Base-by-base conservation (phyloP, 2,888 invertebrate species). In the Heliconius sara region DNA sequence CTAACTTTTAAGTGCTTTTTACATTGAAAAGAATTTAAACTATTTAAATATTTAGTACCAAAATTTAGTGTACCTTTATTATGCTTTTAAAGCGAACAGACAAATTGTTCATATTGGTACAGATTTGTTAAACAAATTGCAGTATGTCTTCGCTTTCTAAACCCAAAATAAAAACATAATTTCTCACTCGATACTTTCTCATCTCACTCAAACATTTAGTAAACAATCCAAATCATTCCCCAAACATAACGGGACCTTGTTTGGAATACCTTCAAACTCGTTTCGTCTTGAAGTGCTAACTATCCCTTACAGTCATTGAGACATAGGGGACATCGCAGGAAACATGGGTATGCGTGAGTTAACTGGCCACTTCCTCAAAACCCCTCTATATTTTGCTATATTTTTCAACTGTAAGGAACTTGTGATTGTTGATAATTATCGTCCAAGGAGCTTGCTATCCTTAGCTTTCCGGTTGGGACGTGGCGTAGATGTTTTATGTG, bases 291-390 rank as follows among this genome's bases (percentile, higher is more conserved):
- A 86, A 86, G 89, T 89, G 89, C 87, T 91, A 91, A 90, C 84
- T 88, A 87, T 86, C 88, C 88, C 25, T 27, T 65, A 25, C 27
- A 87, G 87, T 84, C 80, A 80, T 80, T 80, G 79, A 77, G 82
- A 79, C 79, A 80, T 83, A 88, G 91, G 92, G 91, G 91, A 88
- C 89, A 87, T 84, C 87, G 88, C 92, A 93, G 95, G 95, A 95
- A 92, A 86, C 86, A 93, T 90, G 95, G 91, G 84, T 85, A 89
- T 92, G 95, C 92, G 89, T 91, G 88, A 89, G 88, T 92, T 95
- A 95, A 95, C 93, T 91, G 91, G 91, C 88, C 89, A 88, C 88
- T 93, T 94, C 95, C 95, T 94, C 84, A 88, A 87, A 89, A 89
- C 87, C 85, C 88, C 89, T 90, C 89, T 86, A 86, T 86, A 86